Conservation (phyloP, 2,888 invertebrate genomes). For the Anodontia alba region DNA sequence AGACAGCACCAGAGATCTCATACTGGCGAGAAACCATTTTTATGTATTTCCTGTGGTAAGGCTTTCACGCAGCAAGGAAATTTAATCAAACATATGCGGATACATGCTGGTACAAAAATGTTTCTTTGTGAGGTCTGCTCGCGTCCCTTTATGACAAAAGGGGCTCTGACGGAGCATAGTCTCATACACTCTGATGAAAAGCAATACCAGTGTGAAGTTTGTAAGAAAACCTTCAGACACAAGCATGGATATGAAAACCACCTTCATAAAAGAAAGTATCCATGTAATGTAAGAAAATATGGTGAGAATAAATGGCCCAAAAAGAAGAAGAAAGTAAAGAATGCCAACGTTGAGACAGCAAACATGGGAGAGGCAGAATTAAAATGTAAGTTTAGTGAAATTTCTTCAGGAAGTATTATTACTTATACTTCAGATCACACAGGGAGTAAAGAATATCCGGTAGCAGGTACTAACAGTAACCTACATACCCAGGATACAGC, state of each 20-base stretch:
- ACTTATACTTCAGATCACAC: too few species aligned
- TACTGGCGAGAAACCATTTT: neutral
- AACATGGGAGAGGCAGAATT: neutral
- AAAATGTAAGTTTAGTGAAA: too few species aligned
- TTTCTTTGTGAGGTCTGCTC: neutral
- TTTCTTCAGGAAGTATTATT: too few species aligned
- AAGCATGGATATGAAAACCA: neutral
- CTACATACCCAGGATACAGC: neutral
- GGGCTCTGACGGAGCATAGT: neutral
- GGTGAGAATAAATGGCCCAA: neutral
- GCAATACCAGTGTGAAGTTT: neutral
- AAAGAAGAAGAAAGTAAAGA: neutral
- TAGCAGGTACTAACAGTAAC: neutral
- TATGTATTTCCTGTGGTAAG: neutral
- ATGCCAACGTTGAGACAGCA: neutral
- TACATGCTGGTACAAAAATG: neutral
- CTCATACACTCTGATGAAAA: neutral
- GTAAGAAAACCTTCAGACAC: neutral
- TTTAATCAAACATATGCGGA: neutral
- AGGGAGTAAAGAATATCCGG: neutral
- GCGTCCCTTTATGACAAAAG: neutral
- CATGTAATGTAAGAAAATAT: slow-evolving; percentile 1
- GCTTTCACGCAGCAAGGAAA: neutral
- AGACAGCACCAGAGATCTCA: neutral
- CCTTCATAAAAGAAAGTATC: neutral